Evolutionary conservation across 1,140 invertebrate species (phyloP), one percentile per base, ranked within the genome.

Genomic region (Cardiocondyla obscurior): DNA sequence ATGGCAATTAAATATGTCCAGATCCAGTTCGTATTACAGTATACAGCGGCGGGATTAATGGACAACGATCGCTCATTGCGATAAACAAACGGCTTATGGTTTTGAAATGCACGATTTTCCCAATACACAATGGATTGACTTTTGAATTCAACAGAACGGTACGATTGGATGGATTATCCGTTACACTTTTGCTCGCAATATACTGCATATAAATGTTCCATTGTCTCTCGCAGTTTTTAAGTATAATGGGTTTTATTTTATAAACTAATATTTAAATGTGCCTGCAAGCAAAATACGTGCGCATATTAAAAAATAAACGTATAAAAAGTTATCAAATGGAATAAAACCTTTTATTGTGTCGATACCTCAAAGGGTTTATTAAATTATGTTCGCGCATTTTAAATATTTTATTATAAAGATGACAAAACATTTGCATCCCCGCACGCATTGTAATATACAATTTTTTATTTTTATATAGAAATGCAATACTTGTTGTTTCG

Each of bases 211-310:
- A 77, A 53, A 77, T 67, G 67, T 30, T 77, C 22, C 30, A 77
- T 39, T 53, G 60, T 53, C 28, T 39, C 74, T 39, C 60, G 73
- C 44, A 64, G 16, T 76, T 76, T 51, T 76, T 76, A 76, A 76
- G 44, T 77, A 51, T 33, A 67, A 67, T 77, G 3, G 33, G 39
- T 77, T 77, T 77, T 67, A 76, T 73, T 73, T 67, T 44, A 51
- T 44, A 49, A 64, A 53, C 14, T 62, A 46, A 46, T 65, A 74
- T 65, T 77, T 67, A 67, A 77, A 53, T 53, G 16, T 53, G 30
- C 28, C 42, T 36, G 39, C 30, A 1, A n/a, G 33, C 46, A 67
- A 19, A 67, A 53, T 39, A 67, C 39, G 60, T 25, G 22, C 6
- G 58, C 0, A 77, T 39, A 22, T 65, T 30, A 36, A 77, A 65